A percentile compares a stretch with the other conserved stretches of the same genome.
Evolutionary conservation across 2,888 invertebrate genomes (phyloP).

Genomic region (Euclidia mi): DNA sequence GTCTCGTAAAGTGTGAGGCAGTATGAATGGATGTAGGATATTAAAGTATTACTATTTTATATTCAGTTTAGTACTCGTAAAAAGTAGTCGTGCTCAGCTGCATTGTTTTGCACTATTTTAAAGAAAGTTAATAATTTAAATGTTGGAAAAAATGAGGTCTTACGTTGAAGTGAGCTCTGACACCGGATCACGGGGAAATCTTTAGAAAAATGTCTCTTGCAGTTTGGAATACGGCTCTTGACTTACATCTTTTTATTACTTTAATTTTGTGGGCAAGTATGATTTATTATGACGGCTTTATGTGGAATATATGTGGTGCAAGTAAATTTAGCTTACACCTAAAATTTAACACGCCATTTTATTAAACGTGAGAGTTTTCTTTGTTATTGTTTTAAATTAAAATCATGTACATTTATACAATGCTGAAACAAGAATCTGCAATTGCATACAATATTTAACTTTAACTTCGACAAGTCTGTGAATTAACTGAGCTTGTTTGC

Average conservation of each 20-base stretch:
- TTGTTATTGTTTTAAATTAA: no score
- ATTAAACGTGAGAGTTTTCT: no score
- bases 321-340: not conserved
- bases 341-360: conserved; percentile 22
- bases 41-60: conserved; percentile 15
- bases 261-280: conserved; percentile 4
- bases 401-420: no score
- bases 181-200: conserved; percentile 31
- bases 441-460: no score
- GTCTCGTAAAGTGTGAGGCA: no score
- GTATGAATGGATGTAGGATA: no score
- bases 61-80: conserved; percentile 23
- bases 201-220: conserved; percentile 26
- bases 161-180: conserved; percentile 22
- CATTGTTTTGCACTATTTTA: conserved; percentile 16
- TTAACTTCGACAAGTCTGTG: no score
- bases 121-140: conserved; percentile 34
- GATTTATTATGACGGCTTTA: not conserved
- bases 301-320: not conserved
- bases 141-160: conserved; percentile 23
- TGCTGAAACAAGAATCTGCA: no score
- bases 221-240: conserved; percentile 13
- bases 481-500: no score
- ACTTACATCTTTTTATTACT: conserved; percentile 5
- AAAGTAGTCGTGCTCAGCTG: conserved; percentile 11